phyloP scores from a whole-genome alignment of 2,113 vertebrate genomes.

The Struthidea cinerea region DNA sequence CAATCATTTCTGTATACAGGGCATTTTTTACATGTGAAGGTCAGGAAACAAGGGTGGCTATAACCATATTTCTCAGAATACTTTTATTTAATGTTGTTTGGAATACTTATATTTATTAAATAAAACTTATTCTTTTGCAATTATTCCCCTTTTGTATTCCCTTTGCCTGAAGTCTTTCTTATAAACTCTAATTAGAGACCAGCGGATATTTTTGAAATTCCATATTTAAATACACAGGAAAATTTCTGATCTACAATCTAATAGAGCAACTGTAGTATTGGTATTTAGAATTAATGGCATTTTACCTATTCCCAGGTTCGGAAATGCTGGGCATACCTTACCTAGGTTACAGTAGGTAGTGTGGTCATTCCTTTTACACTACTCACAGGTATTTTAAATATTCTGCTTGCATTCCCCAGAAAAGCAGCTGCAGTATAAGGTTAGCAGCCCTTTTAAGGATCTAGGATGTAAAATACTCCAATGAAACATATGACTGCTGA shows the following conservation, averaged over 20 bases:
- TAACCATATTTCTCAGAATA: neutral
- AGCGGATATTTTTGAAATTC: neutral
- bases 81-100: neutral
- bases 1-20: neutral
- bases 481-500: neutral
- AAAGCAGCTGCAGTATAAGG: neutral
- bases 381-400: accelerated
- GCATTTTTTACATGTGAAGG: neutral
- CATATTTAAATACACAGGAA: neutral
- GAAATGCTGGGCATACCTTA: neutral
- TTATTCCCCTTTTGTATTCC: neutral
- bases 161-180: neutral
- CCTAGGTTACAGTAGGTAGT: neutral
- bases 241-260: neutral
- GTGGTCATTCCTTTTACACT: neutral
- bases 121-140: neutral
- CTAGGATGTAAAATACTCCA: neutral
- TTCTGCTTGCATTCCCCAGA: neutral
- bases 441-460: neutral
- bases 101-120: neutral
- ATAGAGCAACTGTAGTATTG: neutral
- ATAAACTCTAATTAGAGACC: neutral
- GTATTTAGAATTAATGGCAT: neutral
- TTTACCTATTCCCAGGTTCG: neutral
- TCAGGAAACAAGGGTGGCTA: neutral